Evolutionary conservation across 2,888 invertebrate genomes (phyloP).

Genomic region (Prosapia bicincta): DNA sequence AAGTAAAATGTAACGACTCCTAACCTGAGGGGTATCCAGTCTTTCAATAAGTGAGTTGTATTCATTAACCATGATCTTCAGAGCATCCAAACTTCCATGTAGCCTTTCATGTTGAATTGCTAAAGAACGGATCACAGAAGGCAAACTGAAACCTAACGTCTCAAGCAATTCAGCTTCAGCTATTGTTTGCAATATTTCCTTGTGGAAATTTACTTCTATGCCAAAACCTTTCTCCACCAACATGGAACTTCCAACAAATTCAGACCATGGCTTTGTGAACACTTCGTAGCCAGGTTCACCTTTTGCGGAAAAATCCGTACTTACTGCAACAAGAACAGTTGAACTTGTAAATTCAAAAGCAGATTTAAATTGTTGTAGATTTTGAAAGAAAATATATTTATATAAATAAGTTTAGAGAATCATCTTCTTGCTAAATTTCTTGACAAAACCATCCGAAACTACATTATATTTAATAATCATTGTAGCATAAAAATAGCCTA

Average conservation of each 20-base stretch:
- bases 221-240: slow-evolving; percentile 64
- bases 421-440: too few relatives aligned
- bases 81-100: slow-evolving; percentile 61
- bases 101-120: slow-evolving; percentile 61
- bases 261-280: slow-evolving; percentile 57
- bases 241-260: slow-evolving; percentile 63
- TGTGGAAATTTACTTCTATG: slow-evolving; percentile 64
- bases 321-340: too few relatives aligned
- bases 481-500: too few relatives aligned
- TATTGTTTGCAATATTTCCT: slow-evolving; percentile 62
- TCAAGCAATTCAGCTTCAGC: slow-evolving; percentile 74
- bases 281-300: not conserved
- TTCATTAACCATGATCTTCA: slow-evolving; percentile 55
- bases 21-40: slow-evolving; percentile 69
- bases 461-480: too few relatives aligned
- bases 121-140: slow-evolving; percentile 52
- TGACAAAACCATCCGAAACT: too few relatives aligned
- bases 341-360: too few relatives aligned
- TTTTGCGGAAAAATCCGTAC: not conserved
- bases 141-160: slow-evolving; percentile 59
- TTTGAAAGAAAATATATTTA: too few relatives aligned
- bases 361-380: too few relatives aligned
- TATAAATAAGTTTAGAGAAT: too few relatives aligned
- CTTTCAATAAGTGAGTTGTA: slow-evolving; percentile 64
- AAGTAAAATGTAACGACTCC: too few relatives aligned